Evolutionary conservation across 2,797 vertebrate species (phyloP), one percentile per base, ranked within the genome.

Genomic region (Rhinichthys osculus): DNA sequence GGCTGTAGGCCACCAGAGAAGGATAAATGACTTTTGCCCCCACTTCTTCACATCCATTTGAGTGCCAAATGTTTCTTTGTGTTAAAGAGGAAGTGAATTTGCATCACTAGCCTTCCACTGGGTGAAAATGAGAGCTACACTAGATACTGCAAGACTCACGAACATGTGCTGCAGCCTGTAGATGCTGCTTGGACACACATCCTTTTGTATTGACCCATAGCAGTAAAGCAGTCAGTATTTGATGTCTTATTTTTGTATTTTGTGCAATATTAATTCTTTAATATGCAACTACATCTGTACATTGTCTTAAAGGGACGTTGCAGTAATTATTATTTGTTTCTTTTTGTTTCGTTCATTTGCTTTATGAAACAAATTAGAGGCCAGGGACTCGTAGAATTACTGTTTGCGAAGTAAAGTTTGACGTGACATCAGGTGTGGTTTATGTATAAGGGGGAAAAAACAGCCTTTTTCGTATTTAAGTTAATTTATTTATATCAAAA

Each of bases 181-280:
- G 84, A 79, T 77, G 79, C 83, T 89, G 87, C 87, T 92, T 93
- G 92, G 92, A 91, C 91, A 93, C 91, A 84, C 90, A 93, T 94
- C 93, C 93, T 95, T 96, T 91, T 91, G 88, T 95, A 95, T 96
- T 96, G 95, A 94, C 90, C 76, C 74, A 94, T 95, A 93, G 93
- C 88, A 89, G 88, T 95, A 94, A 94, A 94, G 92, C 93, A 92
- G 95, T 94, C 95, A 95, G 96, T 97, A 97, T 97, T 98, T 96
- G 94, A 91, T 84, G 91, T 95, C 91, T 93, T 88, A 87, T 97
- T 95, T 97, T 97, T 97, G 94, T 97, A 97, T 95, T 92, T 96
- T 94, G 97, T 98, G 97, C 97, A 98, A 97, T 97, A 98, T 94
- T 90, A 95, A 95, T 93, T 93, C 92, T 94, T 94, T 94, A 94